phyloP scores from a whole-genome alignment of 2,888 invertebrate genomes.

The Rhodophaea formosa region DNA sequence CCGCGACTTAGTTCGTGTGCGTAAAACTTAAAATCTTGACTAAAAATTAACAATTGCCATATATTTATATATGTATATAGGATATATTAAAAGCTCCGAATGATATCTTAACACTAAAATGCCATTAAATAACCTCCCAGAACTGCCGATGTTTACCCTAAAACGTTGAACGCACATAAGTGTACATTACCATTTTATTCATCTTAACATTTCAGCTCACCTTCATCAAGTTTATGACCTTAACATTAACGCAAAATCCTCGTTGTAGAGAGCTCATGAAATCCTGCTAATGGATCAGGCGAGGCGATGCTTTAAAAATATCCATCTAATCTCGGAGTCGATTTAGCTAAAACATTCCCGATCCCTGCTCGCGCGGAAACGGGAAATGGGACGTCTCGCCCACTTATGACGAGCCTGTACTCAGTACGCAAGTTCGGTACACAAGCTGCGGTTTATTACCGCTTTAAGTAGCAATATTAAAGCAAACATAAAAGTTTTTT shows the following conservation, averaged over 20 bases:
- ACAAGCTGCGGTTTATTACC: constrained; percentile 12
- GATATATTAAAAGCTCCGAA: no score
- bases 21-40: no score
- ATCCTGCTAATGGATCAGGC: constrained; percentile 70
- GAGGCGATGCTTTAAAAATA: constrained; percentile 69
- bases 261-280: constrained; percentile 56
- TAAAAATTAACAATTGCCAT: no score
- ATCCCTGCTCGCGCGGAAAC: constrained; percentile 55
- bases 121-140: not conserved
- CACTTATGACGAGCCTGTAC: constrained; percentile 46
- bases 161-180: constrained; percentile 9
- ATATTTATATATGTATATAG: no score
- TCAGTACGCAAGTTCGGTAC: constrained; percentile 27
- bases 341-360: constrained; percentile 67
- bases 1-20: no score
- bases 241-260: constrained; percentile 54
- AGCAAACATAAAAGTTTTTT: constrained; percentile 13
- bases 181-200: constrained; percentile 23
- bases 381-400: constrained; percentile 61
- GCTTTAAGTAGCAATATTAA: constrained; percentile 13
- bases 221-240: constrained; percentile 39
- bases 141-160: not conserved
- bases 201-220: constrained; percentile 31
- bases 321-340: constrained; percentile 66
- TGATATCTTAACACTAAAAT: not conserved